These are phyloP conservation scores for Lycaon pictus DNA, from an alignment of 2,113 vertebrate species.

Conservation along the genomic window DNA sequence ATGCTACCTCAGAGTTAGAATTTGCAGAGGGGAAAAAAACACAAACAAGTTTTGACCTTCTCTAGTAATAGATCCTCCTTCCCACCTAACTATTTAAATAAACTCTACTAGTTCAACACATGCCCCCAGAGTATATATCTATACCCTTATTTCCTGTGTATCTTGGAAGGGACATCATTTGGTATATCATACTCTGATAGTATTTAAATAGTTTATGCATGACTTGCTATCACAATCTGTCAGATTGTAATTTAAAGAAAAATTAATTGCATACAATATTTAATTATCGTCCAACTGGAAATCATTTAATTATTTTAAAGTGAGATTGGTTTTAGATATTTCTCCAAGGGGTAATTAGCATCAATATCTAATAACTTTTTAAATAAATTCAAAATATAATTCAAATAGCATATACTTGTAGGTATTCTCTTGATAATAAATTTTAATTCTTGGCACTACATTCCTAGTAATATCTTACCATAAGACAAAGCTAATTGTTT, in stretches of 20 bases:
- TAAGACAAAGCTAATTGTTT: conserved; percentile 9
- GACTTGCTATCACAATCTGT: neutral
- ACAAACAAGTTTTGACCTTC: neutral
- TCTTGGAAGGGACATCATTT: neutral
- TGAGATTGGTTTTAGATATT: neutral
- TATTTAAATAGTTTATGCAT: neutral
- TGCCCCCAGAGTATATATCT: neutral
- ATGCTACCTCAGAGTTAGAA: neutral
- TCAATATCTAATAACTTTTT: neutral
- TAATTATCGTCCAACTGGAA: neutral
- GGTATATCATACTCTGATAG: neutral
- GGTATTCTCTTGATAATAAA: neutral
- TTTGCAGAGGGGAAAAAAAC: neutral
- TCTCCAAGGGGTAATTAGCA: neutral
- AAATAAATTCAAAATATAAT: conserved; percentile 41
- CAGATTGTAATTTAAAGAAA: neutral
- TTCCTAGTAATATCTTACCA: neutral
- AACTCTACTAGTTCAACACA: neutral
- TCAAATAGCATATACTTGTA: neutral
- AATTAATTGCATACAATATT: neutral
- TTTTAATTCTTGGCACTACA: neutral
- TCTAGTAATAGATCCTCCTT: neutral
- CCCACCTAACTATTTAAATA: neutral
- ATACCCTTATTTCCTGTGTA: neutral
- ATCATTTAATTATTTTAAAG: neutral